These are phyloP conservation scores for Microtus oregoni DNA, from an alignment of 2,113 vertebrate genomes.

Conservation along the genomic window DNA sequence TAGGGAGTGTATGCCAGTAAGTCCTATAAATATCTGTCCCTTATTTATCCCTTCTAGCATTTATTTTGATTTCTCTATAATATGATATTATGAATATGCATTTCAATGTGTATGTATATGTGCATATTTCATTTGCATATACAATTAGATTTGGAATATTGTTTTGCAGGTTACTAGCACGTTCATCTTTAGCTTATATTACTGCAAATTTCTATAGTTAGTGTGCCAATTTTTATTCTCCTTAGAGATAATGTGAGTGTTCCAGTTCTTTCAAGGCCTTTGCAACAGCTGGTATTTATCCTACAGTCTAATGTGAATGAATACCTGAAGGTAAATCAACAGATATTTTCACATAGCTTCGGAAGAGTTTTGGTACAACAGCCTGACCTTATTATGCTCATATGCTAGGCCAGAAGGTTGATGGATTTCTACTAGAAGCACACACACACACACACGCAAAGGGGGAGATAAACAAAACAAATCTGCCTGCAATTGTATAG, in stretches of 20 bases:
- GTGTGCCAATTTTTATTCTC: neutral
- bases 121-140: neutral
- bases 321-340: neutral
- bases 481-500: neutral
- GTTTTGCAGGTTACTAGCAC: neutral
- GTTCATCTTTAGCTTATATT: neutral
- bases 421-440: neutral
- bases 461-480: too few relatives aligned
- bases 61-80: constrained; percentile 12
- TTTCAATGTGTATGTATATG: neutral
- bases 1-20: neutral
- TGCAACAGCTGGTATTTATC: neutral
- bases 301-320: neutral
- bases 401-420: neutral
- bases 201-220: neutral
- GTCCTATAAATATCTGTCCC: neutral
- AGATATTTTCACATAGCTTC: neutral
- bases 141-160: constrained; percentile 6
- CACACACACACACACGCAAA: neutral
- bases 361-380: neutral
- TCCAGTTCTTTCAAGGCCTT: neutral
- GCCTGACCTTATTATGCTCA: neutral
- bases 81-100: neutral
- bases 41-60: neutral
- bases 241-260: neutral